Conservation (phyloP, 2,888 invertebrate genomes). For the Clitarchus hookeri region DNA sequence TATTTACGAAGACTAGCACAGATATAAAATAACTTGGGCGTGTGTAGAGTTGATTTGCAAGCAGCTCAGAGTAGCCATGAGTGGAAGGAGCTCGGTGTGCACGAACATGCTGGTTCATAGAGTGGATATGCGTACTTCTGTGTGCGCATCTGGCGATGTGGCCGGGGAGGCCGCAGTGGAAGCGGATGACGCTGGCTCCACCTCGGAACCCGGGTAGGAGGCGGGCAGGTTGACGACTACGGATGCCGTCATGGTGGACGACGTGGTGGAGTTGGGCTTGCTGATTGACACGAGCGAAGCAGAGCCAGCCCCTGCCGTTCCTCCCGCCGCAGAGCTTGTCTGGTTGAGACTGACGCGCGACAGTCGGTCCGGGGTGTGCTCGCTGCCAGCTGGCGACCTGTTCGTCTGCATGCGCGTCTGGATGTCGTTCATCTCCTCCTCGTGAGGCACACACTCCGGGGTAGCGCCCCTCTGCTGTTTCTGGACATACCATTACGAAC, state of each 20-base stretch:
- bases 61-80: too few relatives aligned
- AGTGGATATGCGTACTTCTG: conserved; percentile 49
- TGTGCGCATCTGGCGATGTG: conserved; percentile 47
- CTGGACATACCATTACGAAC: conserved; percentile 36
- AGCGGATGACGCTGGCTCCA: conserved; percentile 47
- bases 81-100: background rate
- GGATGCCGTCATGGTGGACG: conserved; percentile 50
- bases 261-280: conserved; percentile 50
- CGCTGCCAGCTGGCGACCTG: conserved; percentile 42
- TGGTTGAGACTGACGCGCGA: conserved; percentile 43
- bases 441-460: conserved; percentile 48
- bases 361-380: conserved; percentile 43
- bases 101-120: conserved; percentile 34
- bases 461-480: conserved; percentile 47
- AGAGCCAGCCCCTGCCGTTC: conserved; percentile 35
- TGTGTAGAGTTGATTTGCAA: too few relatives aligned
- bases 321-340: conserved; percentile 37
- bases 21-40: too few relatives aligned
- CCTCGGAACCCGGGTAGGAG: conserved; percentile 50
- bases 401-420: conserved; percentile 51
- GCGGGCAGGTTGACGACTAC: conserved; percentile 51
- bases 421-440: conserved; percentile 56
- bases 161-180: conserved; percentile 46
- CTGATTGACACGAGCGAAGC: conserved; percentile 47
- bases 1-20: too few relatives aligned